A percentile compares a stretch with the other conserved stretches of the same genome.
These are phyloP conservation scores for Eilema sororculum DNA, from an alignment of 2,888 invertebrate genomes.

Conservation along the genomic window DNA sequence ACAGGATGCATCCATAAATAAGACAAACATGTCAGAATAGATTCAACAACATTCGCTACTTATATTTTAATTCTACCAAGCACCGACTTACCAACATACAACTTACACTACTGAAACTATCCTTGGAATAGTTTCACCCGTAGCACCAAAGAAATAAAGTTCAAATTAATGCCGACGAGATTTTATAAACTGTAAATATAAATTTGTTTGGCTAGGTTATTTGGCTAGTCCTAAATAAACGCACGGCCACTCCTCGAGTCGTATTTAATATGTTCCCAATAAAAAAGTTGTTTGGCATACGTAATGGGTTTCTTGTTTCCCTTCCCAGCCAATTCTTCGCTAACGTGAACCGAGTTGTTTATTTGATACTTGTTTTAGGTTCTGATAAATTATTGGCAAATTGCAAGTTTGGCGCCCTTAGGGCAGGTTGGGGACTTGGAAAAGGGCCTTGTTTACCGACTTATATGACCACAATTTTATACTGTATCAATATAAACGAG, in stretches of 20 bases:
- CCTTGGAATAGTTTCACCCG: background rate
- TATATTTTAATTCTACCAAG: slow-evolving; percentile 65
- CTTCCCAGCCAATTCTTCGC: slow-evolving; percentile 49
- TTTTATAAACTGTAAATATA: slow-evolving; percentile 24
- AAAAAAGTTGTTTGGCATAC: slow-evolving; percentile 72
- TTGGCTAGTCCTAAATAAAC: slow-evolving; percentile 69
- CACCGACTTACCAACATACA: slow-evolving; percentile 37
- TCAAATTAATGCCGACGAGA: background rate
- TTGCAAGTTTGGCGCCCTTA: slow-evolving; percentile 12
- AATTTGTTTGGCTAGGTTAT: slow-evolving; percentile 51
- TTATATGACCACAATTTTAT: background rate
- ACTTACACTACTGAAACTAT: slow-evolving; percentile 8
- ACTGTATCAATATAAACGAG: background rate
- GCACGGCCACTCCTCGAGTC: slow-evolving; percentile 60
- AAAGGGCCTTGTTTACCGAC: slow-evolving; percentile 6
- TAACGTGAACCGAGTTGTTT: slow-evolving; percentile 36
- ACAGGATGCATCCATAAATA: slow-evolving; percentile 48
- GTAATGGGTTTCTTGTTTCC: slow-evolving; percentile 69
- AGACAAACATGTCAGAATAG: slow-evolving; percentile 52
- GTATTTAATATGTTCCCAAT: slow-evolving; percentile 73
- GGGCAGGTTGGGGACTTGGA: slow-evolving; percentile 11
- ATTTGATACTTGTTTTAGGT: slow-evolving; percentile 43
- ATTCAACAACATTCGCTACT: slow-evolving; percentile 50
- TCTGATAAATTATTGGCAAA: slow-evolving; percentile 19
- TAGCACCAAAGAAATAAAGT: background rate